phyloP scores from a whole-genome alignment of 2,888 invertebrate genomes.

The Oxycera nigricornis region DNA sequence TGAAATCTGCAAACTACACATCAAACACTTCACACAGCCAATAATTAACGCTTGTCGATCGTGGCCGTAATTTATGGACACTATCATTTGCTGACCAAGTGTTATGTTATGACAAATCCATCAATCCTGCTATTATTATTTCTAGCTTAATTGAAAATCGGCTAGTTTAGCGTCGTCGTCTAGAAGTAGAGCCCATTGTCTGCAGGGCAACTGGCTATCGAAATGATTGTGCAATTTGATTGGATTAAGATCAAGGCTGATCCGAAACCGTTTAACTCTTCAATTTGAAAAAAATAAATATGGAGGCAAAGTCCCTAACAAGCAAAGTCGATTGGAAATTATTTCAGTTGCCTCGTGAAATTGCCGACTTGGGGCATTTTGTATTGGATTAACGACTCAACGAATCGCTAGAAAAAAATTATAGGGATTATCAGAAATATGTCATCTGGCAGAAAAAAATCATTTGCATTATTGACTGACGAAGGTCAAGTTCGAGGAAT shows the following conservation, averaged over 20 bases:
- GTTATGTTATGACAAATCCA: not conserved
- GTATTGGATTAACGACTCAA: not conserved
- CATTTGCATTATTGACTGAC: not conserved
- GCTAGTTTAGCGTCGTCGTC: not conserved
- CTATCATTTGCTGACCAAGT: not conserved
- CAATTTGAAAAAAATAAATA: not conserved
- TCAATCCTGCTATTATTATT: not conserved
- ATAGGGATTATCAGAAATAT: not conserved
- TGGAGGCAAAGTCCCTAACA: not conserved
- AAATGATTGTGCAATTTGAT: conserved; percentile 21
- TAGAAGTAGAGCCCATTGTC: not conserved
- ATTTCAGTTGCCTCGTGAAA: too few species aligned
- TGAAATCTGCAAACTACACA: not conserved
- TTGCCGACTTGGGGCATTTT: not conserved
- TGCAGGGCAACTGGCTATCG: not conserved
- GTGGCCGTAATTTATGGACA: not conserved
- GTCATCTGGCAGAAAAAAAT: not conserved
- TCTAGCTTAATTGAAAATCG: not conserved
- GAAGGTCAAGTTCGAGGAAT: conserved; percentile 10
- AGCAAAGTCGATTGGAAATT: not conserved
- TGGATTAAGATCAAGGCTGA: conserved; percentile 35
- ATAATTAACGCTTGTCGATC: conserved; percentile 6
- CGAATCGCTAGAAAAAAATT: not conserved
- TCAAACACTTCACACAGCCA: not conserved
- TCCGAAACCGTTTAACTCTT: conserved; percentile 9